Evolutionary conservation across 2,888 invertebrate species (phyloP).

Genomic region (Eristalis pertinax): DNA sequence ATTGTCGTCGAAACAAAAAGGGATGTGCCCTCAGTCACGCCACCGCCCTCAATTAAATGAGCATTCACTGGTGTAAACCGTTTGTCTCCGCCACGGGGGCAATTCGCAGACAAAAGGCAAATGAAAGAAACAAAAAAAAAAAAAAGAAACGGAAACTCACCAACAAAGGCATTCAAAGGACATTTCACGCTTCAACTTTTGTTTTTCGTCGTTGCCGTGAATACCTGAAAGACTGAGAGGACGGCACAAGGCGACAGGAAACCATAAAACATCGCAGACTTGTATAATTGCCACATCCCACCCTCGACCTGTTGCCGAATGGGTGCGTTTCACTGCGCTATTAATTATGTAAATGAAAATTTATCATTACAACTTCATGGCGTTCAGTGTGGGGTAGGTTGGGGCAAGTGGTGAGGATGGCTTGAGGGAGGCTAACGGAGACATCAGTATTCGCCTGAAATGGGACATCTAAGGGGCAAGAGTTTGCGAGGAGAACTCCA

Average conservation of each 20-base stretch:
- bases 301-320: conserved; percentile 47
- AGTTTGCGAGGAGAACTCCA: background rate
- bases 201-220: conserved; percentile 1
- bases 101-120: background rate
- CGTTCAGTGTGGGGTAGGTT: background rate
- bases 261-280: conserved; percentile 1
- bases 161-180: conserved; percentile 33
- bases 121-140: too few species aligned
- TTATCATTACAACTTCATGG: conserved; percentile 48
- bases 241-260: conserved; percentile 2
- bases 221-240: background rate
- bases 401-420: too few species aligned
- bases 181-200: conserved; percentile 28
- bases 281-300: conserved; percentile 41
- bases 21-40: background rate
- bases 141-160: conserved; percentile 5
- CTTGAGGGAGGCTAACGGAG: background rate
- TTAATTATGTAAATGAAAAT: conserved; percentile 64
- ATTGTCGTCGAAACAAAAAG: background rate
- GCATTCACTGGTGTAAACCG: conserved; percentile 7
- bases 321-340: conserved; percentile 27
- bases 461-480: conserved; percentile 1
- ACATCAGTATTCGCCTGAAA: background rate
- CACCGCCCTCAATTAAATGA: conserved; percentile 28
- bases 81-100: conserved; percentile 1